These are phyloP conservation scores for Actinia equina DNA, from an alignment of 64 coral and sea anemone species.

Conservation along the genomic window DNA sequence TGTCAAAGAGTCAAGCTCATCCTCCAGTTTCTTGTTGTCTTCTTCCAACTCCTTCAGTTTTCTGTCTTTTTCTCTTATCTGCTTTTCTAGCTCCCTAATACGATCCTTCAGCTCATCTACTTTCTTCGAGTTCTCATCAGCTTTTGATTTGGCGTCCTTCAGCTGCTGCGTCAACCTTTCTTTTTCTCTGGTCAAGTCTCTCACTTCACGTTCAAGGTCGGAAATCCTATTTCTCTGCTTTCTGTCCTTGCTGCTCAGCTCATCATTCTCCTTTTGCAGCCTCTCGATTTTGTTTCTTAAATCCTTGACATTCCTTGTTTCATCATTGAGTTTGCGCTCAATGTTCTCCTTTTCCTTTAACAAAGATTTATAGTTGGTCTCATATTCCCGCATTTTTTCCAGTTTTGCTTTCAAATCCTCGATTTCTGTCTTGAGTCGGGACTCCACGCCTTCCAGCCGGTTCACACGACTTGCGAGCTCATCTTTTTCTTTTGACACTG, in stretches of 20 bases:
- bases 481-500: constrained; percentile 11
- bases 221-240: constrained; percentile 4
- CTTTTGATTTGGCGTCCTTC: not conserved
- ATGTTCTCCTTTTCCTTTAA: not conserved
- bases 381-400: constrained; percentile 3
- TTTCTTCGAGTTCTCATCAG: constrained; percentile 42
- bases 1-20: constrained; percentile 10
- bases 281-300: not conserved
- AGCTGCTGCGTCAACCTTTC: not conserved
- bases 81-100: constrained; percentile 26
- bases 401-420: not conserved
- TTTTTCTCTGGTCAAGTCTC: not conserved
- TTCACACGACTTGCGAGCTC: constrained; percentile 18
- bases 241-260: constrained; percentile 7
- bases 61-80: constrained; percentile 46
- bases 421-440: constrained; percentile 26
- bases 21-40: constrained; percentile 11
- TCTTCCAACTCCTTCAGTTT: constrained; percentile 11
- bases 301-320: not conserved
- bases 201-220: constrained; percentile 6
- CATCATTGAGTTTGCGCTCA: constrained; percentile 21
- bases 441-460: constrained; percentile 24
- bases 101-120: constrained; percentile 23
- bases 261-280: constrained; percentile 1
- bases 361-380: not conserved